Base-by-base conservation (phyloP, 1,140 invertebrate genomes). In the Diuraphis noxia region DNA sequence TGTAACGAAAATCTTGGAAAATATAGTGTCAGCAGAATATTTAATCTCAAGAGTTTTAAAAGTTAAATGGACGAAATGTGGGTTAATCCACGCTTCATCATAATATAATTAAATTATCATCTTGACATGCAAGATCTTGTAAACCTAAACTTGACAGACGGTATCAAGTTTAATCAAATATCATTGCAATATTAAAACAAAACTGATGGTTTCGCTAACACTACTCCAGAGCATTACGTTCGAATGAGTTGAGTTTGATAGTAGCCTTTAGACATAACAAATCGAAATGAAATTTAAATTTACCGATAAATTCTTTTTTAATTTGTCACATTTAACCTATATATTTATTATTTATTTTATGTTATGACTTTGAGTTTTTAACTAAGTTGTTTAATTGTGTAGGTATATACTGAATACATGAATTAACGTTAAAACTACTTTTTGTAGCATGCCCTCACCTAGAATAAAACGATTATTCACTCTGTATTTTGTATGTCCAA, bases 151-250 rank as follows among this genome's bases (percentile, higher is more conserved):
- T 41, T 40, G 23, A 10, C 40, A 41, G 9, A 40, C 23, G 13
- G 40, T 41, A 30, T 25, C 21, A 30, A 13, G 23, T 41, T 82
- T 82, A 82, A 82, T 41, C 10, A 82, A 41, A 41, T 23, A 30
- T 25, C 41, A 36, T 85, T 85, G 82, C 82, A 34, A 85, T 1
- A 85, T 85, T 46, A 85, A 85, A 46, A 43, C 8, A 49, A 21
- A 49, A 49, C 41, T 46, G 82, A 46, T n/a, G 82, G 82, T 85
- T 85, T 85, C 82, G 82, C 82, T 85, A 46, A 85, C 82, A 85
- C 41, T 85, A 34, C 82, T 85, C 82, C 40, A 85, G 40, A 46
- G n/a, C 56, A 63, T 30, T 30, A 13, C 30, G 30, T n/a, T 63
- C 10, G 56, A 25, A 63, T 63, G 30, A 63, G 25, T 63, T 9